Percentiles rank a stretch among this genome's conserved stretches.
Evolutionary conservation across 2,888 invertebrate species (phyloP).

Genomic region (Nemurella pictetii): DNA sequence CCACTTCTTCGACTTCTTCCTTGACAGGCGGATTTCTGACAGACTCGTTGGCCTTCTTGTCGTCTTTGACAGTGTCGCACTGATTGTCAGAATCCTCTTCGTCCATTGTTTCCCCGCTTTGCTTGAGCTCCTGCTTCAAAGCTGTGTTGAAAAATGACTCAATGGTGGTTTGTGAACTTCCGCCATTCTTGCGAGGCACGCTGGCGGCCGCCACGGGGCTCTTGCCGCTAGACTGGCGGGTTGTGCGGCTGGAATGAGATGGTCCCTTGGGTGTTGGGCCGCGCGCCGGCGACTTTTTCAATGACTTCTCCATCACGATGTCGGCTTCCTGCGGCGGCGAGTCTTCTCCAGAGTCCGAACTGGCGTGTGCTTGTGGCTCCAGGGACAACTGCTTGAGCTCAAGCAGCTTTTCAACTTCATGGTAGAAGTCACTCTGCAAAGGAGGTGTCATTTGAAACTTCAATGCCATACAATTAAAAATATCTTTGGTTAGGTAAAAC

Average conservation of each 20-base stretch:
- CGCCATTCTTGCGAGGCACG: not conserved
- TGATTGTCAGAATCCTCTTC: not conserved
- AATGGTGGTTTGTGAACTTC: constrained; percentile 1
- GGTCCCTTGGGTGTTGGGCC: not conserved
- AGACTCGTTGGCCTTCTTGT: not conserved
- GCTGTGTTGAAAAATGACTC: constrained; percentile 9
- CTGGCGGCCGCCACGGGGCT: not conserved
- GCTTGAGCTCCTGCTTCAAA: not conserved
- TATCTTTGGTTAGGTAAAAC: no score
- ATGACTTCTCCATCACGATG: not conserved
- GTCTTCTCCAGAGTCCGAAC: not conserved
- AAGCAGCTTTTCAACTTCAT: constrained; percentile 40
- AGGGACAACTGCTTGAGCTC: constrained; percentile 33
- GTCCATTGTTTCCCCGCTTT: not conserved
- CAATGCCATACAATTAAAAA: no score
- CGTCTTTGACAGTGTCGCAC: not conserved
- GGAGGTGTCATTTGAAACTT: no score
- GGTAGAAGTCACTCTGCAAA: constrained; percentile 42
- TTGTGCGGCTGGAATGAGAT: not conserved
- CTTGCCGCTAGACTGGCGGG: not conserved
- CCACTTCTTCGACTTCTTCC: constrained; percentile 33
- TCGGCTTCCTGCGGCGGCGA: not conserved
- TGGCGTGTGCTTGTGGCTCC: not conserved
- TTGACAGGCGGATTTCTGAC: not conserved
- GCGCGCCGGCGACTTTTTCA: not conserved